Conservation (phyloP, 2,888 invertebrate genomes). For the Hetaerina titia region DNA sequence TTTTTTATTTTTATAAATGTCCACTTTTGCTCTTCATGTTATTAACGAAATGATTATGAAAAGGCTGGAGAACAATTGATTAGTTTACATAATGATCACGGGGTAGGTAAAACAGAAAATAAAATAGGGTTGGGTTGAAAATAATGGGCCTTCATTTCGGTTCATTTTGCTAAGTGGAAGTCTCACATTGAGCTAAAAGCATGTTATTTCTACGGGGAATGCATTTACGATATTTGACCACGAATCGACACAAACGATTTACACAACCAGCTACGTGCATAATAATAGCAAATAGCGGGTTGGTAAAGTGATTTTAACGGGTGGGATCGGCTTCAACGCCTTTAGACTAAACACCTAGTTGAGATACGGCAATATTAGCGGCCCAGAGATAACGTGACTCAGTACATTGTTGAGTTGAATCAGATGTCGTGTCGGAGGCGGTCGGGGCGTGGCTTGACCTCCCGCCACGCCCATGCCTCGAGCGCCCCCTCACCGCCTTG, state of each 20-base stretch:
- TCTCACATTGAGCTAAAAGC: background rate
- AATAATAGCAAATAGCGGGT: background rate
- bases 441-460: slow-evolving; percentile 11
- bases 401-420: slow-evolving; percentile 32
- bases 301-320: slow-evolving; percentile 47
- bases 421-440: slow-evolving; percentile 7
- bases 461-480: slow-evolving; percentile 46
- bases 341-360: background rate
- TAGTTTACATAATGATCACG: too few relatives aligned
- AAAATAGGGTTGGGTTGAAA: too few relatives aligned
- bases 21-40: background rate
- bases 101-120: too few relatives aligned
- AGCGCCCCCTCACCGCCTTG: background rate
- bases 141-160: too few relatives aligned
- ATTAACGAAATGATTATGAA: background rate
- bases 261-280: background rate
- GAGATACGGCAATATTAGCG: background rate
- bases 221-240: background rate
- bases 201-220: background rate
- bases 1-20: background rate
- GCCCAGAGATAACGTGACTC: slow-evolving; percentile 37
- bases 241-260: background rate
- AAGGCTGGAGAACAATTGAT: background rate
- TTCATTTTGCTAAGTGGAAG: too few relatives aligned
- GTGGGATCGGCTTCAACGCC: slow-evolving; percentile 3